Conservation (phyloP, 37 sponge, comb jelly and placozoan species). For the Chondrosia reniformis region DNA sequence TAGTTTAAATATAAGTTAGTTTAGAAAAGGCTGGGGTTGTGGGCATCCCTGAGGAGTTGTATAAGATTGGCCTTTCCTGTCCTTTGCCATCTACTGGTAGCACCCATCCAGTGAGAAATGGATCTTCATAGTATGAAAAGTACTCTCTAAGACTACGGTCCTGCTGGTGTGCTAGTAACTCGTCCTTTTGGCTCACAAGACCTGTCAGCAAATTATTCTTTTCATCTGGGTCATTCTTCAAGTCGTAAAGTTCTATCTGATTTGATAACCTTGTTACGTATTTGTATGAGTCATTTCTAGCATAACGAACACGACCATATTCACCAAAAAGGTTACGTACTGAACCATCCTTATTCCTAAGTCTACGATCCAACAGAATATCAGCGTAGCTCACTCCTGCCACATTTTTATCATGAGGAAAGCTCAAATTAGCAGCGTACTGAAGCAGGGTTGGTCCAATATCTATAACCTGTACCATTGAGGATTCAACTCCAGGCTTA, state of each 20-base stretch:
- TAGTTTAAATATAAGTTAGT: neutral
- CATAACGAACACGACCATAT: constrained; percentile 63
- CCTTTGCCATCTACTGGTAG: constrained; percentile 59
- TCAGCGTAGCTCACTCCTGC: constrained; percentile 44
- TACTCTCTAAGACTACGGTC: constrained; percentile 30
- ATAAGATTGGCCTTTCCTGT: constrained; percentile 45
- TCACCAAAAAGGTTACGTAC: constrained; percentile 54
- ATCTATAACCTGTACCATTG: constrained; percentile 59
- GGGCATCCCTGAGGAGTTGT: constrained; percentile 51
- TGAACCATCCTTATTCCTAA: neutral
- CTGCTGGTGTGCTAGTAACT: neutral
- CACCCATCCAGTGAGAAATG: constrained; percentile 67
- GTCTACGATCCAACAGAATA: constrained; percentile 19
- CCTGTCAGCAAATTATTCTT: constrained; percentile 24
- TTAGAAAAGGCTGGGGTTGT: constrained; percentile 50
- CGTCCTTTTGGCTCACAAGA: neutral
- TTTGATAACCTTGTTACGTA: constrained; percentile 47
- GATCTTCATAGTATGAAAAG: constrained; percentile 69
- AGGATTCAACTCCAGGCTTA: constrained; percentile 42
- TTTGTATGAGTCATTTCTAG: constrained; percentile 24
- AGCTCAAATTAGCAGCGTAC: constrained; percentile 50
- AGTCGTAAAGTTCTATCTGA: constrained; percentile 49
- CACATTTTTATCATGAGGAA: constrained; percentile 19
- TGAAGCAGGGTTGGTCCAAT: constrained; percentile 67
- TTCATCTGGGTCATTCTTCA: constrained; percentile 46